phyloP scores from a whole-genome alignment of 2,888 invertebrate genomes.

The Xylota segnis region DNA sequence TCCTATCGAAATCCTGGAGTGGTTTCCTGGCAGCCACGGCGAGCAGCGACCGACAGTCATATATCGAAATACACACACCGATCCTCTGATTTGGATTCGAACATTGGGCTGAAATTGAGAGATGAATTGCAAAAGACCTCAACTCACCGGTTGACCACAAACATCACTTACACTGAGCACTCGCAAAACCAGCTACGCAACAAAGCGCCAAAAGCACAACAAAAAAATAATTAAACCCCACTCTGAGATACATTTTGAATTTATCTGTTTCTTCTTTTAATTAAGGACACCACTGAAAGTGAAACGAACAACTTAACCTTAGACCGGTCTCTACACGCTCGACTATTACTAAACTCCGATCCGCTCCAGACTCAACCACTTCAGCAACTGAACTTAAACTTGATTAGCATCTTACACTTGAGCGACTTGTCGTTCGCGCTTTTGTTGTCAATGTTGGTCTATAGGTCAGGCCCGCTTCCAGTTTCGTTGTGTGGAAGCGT shows the following conservation, averaged over 20 bases:
- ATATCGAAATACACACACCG: constrained; percentile 81
- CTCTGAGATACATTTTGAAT: constrained; percentile 52
- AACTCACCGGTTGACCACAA: constrained; percentile 10
- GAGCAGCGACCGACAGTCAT: constrained; percentile 81
- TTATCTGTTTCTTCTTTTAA: not conserved
- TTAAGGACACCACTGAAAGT: constrained; percentile 48
- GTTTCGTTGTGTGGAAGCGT: constrained; percentile 23
- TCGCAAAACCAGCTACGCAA: constrained; percentile 57
- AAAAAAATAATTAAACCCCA: constrained; percentile 35
- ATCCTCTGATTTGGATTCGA: constrained; percentile 81
- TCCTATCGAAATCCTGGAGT: constrained; percentile 78
- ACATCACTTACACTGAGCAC: constrained; percentile 78
- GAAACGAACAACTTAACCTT: constrained; percentile 37
- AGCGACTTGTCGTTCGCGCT: constrained; percentile 55
- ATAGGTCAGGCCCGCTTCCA: constrained; percentile 56
- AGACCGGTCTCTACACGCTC: constrained; percentile 40
- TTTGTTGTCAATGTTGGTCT: constrained; percentile 57
- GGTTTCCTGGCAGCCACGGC: constrained; percentile 78
- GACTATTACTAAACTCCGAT: constrained; percentile 42
- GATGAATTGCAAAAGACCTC: constrained; percentile 32
- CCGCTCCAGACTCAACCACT: constrained; percentile 63
- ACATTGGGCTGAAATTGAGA: constrained; percentile 85
- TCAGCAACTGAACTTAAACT: constrained; percentile 71
- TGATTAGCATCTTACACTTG: constrained; percentile 73
- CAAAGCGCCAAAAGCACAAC: constrained; percentile 45